Evolutionary conservation across 1,140 invertebrate genomes (phyloP).

Genomic region (Ceratosolen fusciceps): DNA sequence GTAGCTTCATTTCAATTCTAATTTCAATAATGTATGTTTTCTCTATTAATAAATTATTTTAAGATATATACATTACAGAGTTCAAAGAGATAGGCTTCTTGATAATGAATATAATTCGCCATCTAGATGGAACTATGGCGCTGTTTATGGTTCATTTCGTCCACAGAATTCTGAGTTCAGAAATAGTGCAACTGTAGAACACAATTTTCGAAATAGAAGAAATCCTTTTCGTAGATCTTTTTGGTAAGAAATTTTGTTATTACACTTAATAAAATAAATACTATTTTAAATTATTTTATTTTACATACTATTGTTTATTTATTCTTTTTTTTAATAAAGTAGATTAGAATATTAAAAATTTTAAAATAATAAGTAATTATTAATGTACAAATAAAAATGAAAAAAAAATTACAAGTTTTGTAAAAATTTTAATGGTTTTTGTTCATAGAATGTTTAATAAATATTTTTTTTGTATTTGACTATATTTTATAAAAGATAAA

Average conservation of each 20-base stretch:
- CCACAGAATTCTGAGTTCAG: constrained; percentile 33
- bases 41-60: constrained; percentile 38
- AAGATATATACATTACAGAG: constrained; percentile 38
- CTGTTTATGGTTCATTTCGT: constrained; percentile 41
- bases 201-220: constrained; percentile 24
- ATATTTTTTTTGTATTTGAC: neutral
- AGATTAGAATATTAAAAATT: too few species aligned
- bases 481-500: neutral
- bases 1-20: constrained; percentile 43
- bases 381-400: too few species aligned
- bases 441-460: neutral
- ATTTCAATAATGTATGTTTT: constrained; percentile 11
- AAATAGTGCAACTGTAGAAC: constrained; percentile 38
- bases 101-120: constrained; percentile 48
- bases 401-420: too few species aligned
- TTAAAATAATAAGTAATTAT: too few species aligned
- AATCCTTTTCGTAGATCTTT: constrained; percentile 10
- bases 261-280: neutral
- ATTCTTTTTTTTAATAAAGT: neutral
- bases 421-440: neutral
- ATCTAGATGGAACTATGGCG: constrained; percentile 52
- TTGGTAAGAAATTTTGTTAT: constrained; percentile 7
- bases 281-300: neutral
- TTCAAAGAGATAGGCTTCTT: constrained; percentile 37
- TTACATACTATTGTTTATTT: neutral